phyloP scores from a whole-genome alignment of 2,797 vertebrate genomes.

The Melanotaenia boesemani region DNA sequence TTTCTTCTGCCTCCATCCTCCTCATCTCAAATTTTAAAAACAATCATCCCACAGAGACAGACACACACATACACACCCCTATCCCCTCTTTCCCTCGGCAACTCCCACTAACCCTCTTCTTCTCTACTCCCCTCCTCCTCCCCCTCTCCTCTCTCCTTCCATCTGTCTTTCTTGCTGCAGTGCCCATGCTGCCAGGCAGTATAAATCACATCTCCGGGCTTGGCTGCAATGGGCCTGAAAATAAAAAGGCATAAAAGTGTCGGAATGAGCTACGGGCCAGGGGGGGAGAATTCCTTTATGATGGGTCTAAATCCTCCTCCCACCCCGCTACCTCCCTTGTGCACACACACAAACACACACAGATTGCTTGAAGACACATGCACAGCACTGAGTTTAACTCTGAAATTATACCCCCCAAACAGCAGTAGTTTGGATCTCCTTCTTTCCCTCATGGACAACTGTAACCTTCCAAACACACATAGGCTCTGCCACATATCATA shows the following conservation, averaged over 20 bases:
- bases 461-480: constrained; percentile 42
- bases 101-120: constrained; percentile 46
- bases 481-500: constrained; percentile 49
- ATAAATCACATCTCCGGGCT: constrained; percentile 83
- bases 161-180: constrained; percentile 84
- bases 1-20: constrained; percentile 45
- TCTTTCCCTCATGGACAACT: constrained; percentile 49
- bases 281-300: constrained; percentile 84
- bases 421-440: constrained; percentile 48
- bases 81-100: constrained; percentile 53
- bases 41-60: constrained; percentile 14
- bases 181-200: constrained; percentile 83
- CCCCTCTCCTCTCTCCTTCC: constrained; percentile 66
- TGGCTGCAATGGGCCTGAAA: constrained; percentile 85
- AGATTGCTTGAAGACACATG: constrained; percentile 62
- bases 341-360: constrained; percentile 36
- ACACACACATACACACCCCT: constrained; percentile 11
- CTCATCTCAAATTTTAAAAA: constrained; percentile 45
- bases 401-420: constrained; percentile 59
- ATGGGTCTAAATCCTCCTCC: constrained; percentile 83
- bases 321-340: constrained; percentile 48
- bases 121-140: constrained; percentile 17
- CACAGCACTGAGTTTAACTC: constrained; percentile 56
- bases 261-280: constrained; percentile 82
- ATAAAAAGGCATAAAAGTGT: constrained; percentile 86